A percentile compares a stretch with the other conserved stretches of the same genome.
Evolutionary conservation across 2,888 invertebrate species (phyloP).

Genomic region (Leptinotarsa juncta): DNA sequence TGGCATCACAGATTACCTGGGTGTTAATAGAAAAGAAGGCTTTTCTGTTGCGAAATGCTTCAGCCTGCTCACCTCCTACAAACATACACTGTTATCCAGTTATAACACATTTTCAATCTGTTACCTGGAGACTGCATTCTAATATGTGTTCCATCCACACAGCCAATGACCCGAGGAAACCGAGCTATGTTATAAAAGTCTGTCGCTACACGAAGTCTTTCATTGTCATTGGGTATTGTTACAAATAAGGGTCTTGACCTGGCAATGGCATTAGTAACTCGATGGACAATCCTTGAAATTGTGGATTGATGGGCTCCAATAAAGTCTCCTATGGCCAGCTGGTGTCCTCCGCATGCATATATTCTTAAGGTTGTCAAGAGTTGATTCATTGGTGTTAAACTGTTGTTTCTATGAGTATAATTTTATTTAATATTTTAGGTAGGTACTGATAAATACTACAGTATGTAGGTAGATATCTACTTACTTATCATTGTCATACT

Average conservation of each 20-base stretch:
- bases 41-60: conserved; percentile 47
- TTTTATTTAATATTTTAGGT: conserved; percentile 1
- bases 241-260: conserved; percentile 18
- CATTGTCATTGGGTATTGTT: conserved; percentile 21
- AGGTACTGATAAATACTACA: not conserved
- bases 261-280: conserved; percentile 22
- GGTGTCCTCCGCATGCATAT: conserved; percentile 36
- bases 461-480: conserved; percentile 5
- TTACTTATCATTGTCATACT: conserved; percentile 11
- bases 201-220: conserved; percentile 22
- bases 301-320: conserved; percentile 21
- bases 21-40: conserved; percentile 51
- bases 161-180: conserved; percentile 44
- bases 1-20: conserved; percentile 50
- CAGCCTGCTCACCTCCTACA: conserved; percentile 42
- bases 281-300: conserved; percentile 23
- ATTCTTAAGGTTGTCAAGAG: conserved; percentile 35
- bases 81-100: conserved; percentile 7
- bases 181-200: conserved; percentile 45
- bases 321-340: conserved; percentile 23
- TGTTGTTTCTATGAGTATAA: conserved; percentile 9
- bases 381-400: conserved; percentile 36
- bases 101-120: conserved; percentile 10
- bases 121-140: conserved; percentile 49
- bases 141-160: conserved; percentile 53